A percentile compares a stretch with the other conserved stretches of the same genome.
Conservation (phyloP, 2,888 invertebrate genomes). For the Eupelmus urozonus region DNA sequence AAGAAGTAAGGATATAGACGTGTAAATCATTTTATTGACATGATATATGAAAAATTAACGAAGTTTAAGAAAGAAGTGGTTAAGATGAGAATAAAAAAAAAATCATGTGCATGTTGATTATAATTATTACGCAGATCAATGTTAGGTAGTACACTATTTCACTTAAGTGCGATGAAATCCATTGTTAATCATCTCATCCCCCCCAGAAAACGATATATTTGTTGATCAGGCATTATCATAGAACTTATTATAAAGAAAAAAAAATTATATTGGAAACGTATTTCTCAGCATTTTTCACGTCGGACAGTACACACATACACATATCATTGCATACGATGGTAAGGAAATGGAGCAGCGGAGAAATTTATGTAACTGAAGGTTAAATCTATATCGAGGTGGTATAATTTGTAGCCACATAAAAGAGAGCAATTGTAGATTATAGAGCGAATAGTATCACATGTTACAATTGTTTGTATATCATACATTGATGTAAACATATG, state of each 20-base stretch:
- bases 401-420: constrained; percentile 46
- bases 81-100: background rate
- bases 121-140: constrained; percentile 53
- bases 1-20: constrained; percentile 22
- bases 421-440: constrained; percentile 62
- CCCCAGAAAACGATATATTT: constrained; percentile 38
- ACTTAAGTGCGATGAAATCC: constrained; percentile 27
- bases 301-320: constrained; percentile 67
- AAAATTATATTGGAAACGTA: constrained; percentile 60
- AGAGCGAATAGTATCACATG: constrained; percentile 63
- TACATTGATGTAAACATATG: constrained; percentile 65
- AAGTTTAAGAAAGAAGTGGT: constrained; percentile 7
- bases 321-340: constrained; percentile 60
- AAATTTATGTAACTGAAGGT: constrained; percentile 32
- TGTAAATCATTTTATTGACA: constrained; percentile 41
- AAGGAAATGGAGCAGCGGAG: constrained; percentile 28
- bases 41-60: constrained; percentile 44
- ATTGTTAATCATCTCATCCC: constrained; percentile 47
- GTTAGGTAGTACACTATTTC: constrained; percentile 45
- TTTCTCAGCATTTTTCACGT: constrained; percentile 67
- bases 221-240: constrained; percentile 46
- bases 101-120: constrained; percentile 51
- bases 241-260: constrained; percentile 9
- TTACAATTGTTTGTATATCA: constrained; percentile 65
- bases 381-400: constrained; percentile 46